Evolutionary conservation across 2,888 invertebrate genomes (phyloP).

Genomic region (Brachylomia viminalis): DNA sequence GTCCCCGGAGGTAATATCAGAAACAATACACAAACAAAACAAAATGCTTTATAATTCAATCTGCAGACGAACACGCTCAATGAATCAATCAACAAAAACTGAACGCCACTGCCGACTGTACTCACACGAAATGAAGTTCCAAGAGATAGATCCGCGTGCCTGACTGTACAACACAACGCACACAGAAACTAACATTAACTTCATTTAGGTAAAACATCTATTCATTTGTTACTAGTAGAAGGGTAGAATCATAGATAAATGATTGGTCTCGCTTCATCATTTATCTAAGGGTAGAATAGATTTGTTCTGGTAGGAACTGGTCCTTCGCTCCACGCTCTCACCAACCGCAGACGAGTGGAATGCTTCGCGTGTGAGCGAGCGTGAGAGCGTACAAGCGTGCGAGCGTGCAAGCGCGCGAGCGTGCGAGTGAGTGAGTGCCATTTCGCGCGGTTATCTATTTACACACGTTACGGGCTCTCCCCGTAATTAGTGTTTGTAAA

Average conservation of each 20-base stretch:
- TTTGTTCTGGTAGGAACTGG: slow-evolving; percentile 14
- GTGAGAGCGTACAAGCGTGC: neutral
- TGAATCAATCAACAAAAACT: slow-evolving; percentile 24
- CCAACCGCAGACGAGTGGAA: neutral
- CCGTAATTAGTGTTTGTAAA: slow-evolving; percentile 40
- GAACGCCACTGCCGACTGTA: slow-evolving; percentile 23
- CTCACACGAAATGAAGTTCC: slow-evolving; percentile 38
- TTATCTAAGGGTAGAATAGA: slow-evolving; percentile 23
- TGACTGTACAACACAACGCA: slow-evolving; percentile 11
- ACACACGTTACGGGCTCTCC: slow-evolving; percentile 6
- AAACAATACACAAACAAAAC: slow-evolving; percentile 29
- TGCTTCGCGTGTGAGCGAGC: neutral
- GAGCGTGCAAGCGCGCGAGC: neutral
- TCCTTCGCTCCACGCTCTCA: neutral
- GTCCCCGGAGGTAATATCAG: slow-evolving; percentile 5
- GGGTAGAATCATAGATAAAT: no score
- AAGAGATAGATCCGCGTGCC: slow-evolving; percentile 13
- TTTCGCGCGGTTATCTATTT: slow-evolving; percentile 17
- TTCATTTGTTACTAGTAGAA: slow-evolving; percentile 4
- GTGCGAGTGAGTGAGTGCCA: slow-evolving; percentile 6
- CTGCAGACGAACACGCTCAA: slow-evolving; percentile 27
- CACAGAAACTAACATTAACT: neutral
- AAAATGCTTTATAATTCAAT: slow-evolving; percentile 43
- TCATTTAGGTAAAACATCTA: neutral
- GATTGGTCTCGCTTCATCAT: no score